Evolutionary conservation across 2,797 vertebrate species (phyloP), one percentile per base, ranked within the genome.

Genomic region (Leptodactylus fallax): DNA sequence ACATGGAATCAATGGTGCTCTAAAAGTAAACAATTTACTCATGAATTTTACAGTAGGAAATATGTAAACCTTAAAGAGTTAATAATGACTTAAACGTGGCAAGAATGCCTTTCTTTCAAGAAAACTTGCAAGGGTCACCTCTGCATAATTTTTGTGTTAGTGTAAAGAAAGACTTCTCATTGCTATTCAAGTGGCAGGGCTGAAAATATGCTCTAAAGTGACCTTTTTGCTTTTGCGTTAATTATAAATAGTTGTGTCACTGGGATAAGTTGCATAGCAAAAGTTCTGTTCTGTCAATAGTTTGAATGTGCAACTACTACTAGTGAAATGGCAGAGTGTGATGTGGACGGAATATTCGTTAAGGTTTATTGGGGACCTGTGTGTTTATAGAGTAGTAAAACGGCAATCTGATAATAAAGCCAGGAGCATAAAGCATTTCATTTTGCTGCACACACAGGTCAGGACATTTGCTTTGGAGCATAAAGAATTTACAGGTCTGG

Each of bases 221-320:
- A 94, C 94, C 93, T 94, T 65, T 36, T 92, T 93, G 92, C 84
- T 91, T 92, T 91, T 88, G 87, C 0, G 88, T 93, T 95, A 93
- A 95, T 95, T 95, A 94, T 92, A 93, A 95, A 92, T 92, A 92
- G 91, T 91, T 94, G 92, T 89, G 87, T 93, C 91, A 90, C 65
- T 85, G 21, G 83, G 90, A 91, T 81, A 93, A 92, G n/a, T n/a
- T n/a, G n/a, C 91, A 91, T 89, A 86, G 90, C 92, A 94, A 94
- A 92, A 93, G 89, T 88, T 93, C 79, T 21, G 79, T 91, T 93
- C 12, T 92, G 91, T 92, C 93, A 93, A 93, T 82, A 82, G 51
- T 93, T 91, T 91, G 93, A 93, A 90, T 9, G 87, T 53, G 85
- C 81, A n/a, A 90, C 90, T 91, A 86, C 86, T 91, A 91, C 89